Evolutionary conservation across 2,888 invertebrate species (phyloP).

Genomic region (Morinoia aosen): DNA sequence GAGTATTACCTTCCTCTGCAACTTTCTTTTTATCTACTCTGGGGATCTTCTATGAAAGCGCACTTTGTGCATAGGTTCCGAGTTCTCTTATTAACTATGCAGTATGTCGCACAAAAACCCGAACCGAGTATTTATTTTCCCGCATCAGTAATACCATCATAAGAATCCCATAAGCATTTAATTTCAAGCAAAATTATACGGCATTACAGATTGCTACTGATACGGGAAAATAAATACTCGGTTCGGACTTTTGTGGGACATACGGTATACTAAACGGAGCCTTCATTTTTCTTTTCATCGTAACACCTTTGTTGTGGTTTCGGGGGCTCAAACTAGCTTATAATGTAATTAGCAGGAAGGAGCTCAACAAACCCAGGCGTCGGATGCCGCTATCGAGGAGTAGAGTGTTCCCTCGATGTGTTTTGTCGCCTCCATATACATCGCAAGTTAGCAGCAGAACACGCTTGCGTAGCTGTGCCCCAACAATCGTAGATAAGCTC

Average conservation of each 20-base stretch:
- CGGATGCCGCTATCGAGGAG: background rate
- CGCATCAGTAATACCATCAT: too few relatives aligned
- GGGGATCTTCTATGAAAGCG: too few relatives aligned
- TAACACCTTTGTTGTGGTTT: background rate
- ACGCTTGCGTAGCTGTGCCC: background rate
- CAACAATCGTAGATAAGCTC: background rate
- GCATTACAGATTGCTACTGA: too few relatives aligned
- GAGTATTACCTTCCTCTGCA: too few relatives aligned
- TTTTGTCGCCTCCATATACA: background rate
- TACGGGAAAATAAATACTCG: background rate
- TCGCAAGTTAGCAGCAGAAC: background rate
- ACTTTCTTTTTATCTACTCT: too few relatives aligned
- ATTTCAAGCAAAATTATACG: too few relatives aligned
- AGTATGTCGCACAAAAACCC: too few relatives aligned
- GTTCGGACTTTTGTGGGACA: background rate
- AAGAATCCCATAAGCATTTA: too few relatives aligned
- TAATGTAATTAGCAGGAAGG: background rate
- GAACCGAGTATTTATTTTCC: too few relatives aligned
- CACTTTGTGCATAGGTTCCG: too few relatives aligned
- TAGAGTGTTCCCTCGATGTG: background rate
- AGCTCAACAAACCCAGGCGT: background rate
- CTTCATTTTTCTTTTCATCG: background rate
- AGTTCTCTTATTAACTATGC: too few relatives aligned
- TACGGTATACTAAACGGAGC: background rate
- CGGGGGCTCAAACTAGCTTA: background rate